Evolutionary conservation across 2,113 vertebrate species (phyloP), one percentile per base, ranked within the genome.

Genomic region (Albula glossodonta): DNA sequence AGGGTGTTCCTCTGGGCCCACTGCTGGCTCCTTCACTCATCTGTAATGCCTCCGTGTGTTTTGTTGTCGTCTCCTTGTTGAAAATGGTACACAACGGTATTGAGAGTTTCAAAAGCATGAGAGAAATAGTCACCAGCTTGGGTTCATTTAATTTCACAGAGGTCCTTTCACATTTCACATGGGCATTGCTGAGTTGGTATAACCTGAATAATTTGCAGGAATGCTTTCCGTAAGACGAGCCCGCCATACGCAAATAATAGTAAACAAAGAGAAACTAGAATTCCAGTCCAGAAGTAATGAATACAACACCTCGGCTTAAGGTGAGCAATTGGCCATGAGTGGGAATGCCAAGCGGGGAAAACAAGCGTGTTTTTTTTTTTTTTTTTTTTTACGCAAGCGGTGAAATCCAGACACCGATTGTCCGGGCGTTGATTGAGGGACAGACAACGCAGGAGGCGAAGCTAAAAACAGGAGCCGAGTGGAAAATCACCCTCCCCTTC

Each of bases 1-100:
- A 9, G 70, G 48, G 31, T 66, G 60, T 51, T 56, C 53, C 84
- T 91, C 92, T 89, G 80, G 51, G 17, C 17, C 77, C 77, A 2
- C 15, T n/a, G 19, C 41, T 49, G 12, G 31, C 78, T 15, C 78
- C 41, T 31, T 74, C 70, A 31, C n/a, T 79, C 11, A 50, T 81
- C 10, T 50, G n/a, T 53, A 51, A 31, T 6, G 22, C 19, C 22
- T 53, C 31, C 1, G 6, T n/a, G 3, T 84, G 22, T 22, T 8
- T 80, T 80, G 5, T 70, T 66, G 17, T 66, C 77, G n/a, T 78
- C 41, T 78, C 77, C 60, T 66, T 66, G 19, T 66, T 66, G 22
- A 19, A 19, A 66, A 66, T 66, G 60, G 60, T 66, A 66, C 60
- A 22, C 12, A 50, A 48, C 51, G 5, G 19, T 2, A n/a, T 74